phyloP scores from a whole-genome alignment of 30 jellyfish, hydroid and myxozoan genomes.

The Rhopilema esculentum region DNA sequence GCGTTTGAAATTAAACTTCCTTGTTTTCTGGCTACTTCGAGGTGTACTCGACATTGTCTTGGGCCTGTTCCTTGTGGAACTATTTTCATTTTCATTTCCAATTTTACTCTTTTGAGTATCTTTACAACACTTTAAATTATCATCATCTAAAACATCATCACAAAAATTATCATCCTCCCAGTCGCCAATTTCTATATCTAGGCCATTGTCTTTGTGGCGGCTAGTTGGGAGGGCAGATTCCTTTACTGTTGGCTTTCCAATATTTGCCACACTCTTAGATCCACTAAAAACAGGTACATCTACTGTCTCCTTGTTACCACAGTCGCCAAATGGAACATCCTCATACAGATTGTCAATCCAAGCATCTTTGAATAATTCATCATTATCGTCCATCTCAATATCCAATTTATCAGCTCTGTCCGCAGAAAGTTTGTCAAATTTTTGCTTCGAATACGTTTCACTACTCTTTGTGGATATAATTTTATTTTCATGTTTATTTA shows the following conservation, averaged over 20 bases:
- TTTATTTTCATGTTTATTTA: background rate
- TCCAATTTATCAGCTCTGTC: background rate
- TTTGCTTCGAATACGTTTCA: background rate
- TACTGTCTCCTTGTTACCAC: background rate
- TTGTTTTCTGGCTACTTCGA: background rate
- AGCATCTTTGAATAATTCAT: background rate
- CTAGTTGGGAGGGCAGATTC: too few relatives aligned
- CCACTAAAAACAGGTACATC: too few relatives aligned
- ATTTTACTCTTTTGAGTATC: background rate
- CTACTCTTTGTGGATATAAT: background rate
- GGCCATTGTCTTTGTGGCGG: background rate
- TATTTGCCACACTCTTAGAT: too few relatives aligned
- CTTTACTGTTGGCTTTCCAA: background rate
- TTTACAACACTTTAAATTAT: background rate
- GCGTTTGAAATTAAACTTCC: background rate
- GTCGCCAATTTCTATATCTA: background rate
- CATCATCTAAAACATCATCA: conserved; percentile 13
- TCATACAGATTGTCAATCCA: background rate
- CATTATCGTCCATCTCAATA: background rate
- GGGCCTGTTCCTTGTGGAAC: too few relatives aligned
- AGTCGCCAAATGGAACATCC: background rate
- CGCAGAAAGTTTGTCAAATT: background rate
- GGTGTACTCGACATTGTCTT: background rate
- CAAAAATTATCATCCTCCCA: conserved; percentile 24
- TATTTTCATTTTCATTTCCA: too few relatives aligned